phyloP scores from a whole-genome alignment of 2,888 invertebrate genomes.

The Meganola albula region DNA sequence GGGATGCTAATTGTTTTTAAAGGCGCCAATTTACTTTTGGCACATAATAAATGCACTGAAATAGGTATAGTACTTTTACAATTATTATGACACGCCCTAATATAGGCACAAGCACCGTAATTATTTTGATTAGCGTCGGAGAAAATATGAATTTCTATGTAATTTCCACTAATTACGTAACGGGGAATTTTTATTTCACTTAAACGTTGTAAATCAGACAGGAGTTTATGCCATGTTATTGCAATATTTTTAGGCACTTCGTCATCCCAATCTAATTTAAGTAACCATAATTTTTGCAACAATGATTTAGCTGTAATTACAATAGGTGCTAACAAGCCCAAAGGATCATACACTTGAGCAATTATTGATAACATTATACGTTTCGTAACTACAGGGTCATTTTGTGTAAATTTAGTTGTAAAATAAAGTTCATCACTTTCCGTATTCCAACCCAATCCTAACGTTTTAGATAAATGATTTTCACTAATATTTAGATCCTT shows the following conservation, averaged over 20 bases:
- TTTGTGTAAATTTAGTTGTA: slow-evolving; percentile 14
- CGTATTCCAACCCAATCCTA: slow-evolving; percentile 17
- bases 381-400: slow-evolving; percentile 9
- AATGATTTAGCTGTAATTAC: slow-evolving; percentile 6
- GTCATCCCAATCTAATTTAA: slow-evolving; percentile 25
- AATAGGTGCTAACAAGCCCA: slow-evolving; percentile 9
- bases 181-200: too few relatives aligned
- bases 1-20: slow-evolving; percentile 29
- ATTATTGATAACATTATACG: slow-evolving; percentile 11
- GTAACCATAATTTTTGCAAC: slow-evolving; percentile 7
- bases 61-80: slow-evolving; percentile 12
- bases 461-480: slow-evolving; percentile 18
- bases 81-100: slow-evolving; percentile 11
- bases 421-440: slow-evolving; percentile 15
- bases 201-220: too few relatives aligned
- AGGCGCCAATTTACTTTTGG: slow-evolving; percentile 30
- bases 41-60: slow-evolving; percentile 24
- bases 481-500: slow-evolving; percentile 19
- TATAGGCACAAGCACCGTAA: slow-evolving; percentile 31
- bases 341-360: slow-evolving; percentile 18
- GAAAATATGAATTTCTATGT: slow-evolving; percentile 28
- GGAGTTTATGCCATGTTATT: too few relatives aligned
- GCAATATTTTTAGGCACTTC: slow-evolving; percentile 18
- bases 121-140: slow-evolving; percentile 27
- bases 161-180: too few relatives aligned